Base-by-base conservation (phyloP, 2,113 vertebrate species). In the Charadrius vociferus region DNA sequence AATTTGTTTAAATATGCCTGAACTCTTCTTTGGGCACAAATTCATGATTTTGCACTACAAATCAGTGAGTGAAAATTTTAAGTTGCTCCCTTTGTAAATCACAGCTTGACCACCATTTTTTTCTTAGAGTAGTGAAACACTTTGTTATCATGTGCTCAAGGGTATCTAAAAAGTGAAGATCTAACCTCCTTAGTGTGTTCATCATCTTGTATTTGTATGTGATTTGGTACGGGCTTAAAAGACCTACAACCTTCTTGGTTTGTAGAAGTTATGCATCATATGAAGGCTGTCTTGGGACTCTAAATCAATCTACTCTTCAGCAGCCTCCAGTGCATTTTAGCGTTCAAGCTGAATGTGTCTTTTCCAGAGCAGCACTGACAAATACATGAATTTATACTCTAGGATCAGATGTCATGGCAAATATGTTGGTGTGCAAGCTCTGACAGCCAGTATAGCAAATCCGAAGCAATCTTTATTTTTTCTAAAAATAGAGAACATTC, bases 391-490 rank as follows among this genome's bases (percentile, higher is more conserved):
- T 87, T 94, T 79, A 87, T 89, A 24, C 32, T 62, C 29, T 32
- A 70, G 66, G 77, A 94, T 96, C 95, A 91, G 74, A 80, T 88
- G 85, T 93, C 92, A 92, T 0, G 8, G 65, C 77, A 95, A 82
- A 89, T 88, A 85, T 61, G 29, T 58, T 93, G 73, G 59, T 89
- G 68, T 90, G 75, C 72, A 84, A 90, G 61, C 41, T 49, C 73
- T 68, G 65, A 50, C 27, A 89, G 49, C 65, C 67, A 39, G 52
- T 32, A 29, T 22, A 72, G 45, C 30, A 79, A 62, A 94, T 72
- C 47, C 13, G 19, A 92, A 89, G 49, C 73, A 75, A 84, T 68
- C 72, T 81, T 87, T 66, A 59, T 84, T 93, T 83, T 81, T 63
- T 71, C 39, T 80, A 68, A 92, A 92, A 79, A 67, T 9, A 86